Evolutionary conservation across 2,888 invertebrate genomes (phyloP).

Genomic region (Plebejus argus): DNA sequence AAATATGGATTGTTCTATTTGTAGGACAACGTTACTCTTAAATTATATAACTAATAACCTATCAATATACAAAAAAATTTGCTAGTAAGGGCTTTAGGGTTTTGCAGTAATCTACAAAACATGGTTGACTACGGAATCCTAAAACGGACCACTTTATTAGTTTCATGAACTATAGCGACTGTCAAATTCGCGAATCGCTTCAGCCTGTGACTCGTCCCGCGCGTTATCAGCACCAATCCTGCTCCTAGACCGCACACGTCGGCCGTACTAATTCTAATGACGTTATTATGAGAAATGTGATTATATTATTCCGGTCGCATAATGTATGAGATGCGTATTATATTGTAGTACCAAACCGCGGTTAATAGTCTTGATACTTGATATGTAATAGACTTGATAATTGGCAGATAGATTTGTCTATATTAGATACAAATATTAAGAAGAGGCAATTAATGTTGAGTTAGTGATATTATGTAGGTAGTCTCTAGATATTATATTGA

Average conservation of each 20-base stretch:
- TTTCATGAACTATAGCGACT: not conserved
- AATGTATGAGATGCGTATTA: conserved; percentile 72
- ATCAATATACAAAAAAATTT: too few relatives aligned
- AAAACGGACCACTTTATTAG: too few relatives aligned
- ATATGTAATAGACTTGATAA: not conserved
- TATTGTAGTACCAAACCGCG: conserved; percentile 39
- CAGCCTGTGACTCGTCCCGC: conserved; percentile 37
- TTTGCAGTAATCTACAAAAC: too few relatives aligned
- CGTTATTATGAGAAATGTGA: conserved; percentile 78
- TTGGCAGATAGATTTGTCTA: not conserved
- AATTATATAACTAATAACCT: too few relatives aligned
- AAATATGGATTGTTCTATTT: too few relatives aligned
- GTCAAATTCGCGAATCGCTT: conserved; percentile 39
- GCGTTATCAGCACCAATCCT: conserved; percentile 42
- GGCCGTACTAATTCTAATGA: conserved; percentile 77
- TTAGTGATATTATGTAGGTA: too few relatives aligned
- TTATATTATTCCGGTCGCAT: conserved; percentile 73
- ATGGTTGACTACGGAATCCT: too few relatives aligned
- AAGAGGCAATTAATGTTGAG: too few relatives aligned
- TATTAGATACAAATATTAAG: too few relatives aligned
- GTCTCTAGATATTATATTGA: too few relatives aligned
- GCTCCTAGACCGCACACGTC: conserved; percentile 70
- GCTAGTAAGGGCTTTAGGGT: too few relatives aligned
- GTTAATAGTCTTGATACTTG: conserved; percentile 53
- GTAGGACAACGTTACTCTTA: too few relatives aligned